A percentile compares a stretch with the other conserved stretches of the same genome.
Evolutionary conservation across 2,888 invertebrate species (phyloP).

Genomic region (Sepioteuthis lessoniana): DNA sequence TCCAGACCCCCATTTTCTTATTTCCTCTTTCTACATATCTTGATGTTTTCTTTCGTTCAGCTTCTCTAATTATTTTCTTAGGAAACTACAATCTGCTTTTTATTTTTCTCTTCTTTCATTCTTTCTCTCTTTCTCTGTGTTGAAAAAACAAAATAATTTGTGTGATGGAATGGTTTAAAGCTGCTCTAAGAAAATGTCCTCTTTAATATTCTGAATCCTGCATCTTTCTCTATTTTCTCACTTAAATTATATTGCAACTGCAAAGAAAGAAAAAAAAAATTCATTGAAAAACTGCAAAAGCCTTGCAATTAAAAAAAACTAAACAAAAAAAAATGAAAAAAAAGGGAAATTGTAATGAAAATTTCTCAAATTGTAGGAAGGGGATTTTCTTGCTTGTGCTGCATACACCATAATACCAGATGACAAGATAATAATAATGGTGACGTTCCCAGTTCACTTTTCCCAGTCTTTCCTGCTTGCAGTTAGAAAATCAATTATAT

Average conservation of each 20-base stretch:
- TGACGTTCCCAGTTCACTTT: neutral
- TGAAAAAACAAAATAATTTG: neutral
- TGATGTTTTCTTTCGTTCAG: neutral
- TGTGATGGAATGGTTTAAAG: neutral
- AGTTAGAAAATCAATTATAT: constrained; percentile 13
- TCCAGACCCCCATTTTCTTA: constrained; percentile 36
- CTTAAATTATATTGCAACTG: neutral
- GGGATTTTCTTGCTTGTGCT: neutral
- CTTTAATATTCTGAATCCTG: neutral
- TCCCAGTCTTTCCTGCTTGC: neutral
- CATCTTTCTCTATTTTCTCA: neutral
- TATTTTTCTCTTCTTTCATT: neutral
- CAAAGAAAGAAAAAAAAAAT: neutral
- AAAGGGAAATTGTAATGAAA: neutral
- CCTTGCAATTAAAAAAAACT: neutral
- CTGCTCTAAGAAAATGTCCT: neutral
- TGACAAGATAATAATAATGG: constrained; percentile 10
- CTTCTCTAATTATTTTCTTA: neutral
- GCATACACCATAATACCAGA: neutral
- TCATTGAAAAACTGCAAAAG: neutral
- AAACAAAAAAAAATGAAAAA: neutral
- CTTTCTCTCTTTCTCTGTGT: neutral
- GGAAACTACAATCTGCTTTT: neutral
- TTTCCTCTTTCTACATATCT: neutral
- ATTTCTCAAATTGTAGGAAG: neutral